Evolutionary conservation across 2,797 vertebrate genomes (phyloP).

Genomic region (Chaetodon trifasciatus): DNA sequence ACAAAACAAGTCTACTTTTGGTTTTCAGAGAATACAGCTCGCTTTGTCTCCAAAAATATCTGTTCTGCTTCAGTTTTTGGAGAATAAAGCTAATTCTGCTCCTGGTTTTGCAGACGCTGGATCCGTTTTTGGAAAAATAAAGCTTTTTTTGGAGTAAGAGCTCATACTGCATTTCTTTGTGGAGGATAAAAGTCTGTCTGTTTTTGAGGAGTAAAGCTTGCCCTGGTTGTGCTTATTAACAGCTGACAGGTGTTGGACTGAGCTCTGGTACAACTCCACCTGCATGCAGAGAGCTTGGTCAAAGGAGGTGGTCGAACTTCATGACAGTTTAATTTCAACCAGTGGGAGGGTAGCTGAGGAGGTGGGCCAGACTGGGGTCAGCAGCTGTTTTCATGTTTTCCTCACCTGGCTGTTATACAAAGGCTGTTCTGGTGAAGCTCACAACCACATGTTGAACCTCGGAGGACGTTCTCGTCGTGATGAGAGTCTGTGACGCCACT

Average conservation of each 20-base stretch:
- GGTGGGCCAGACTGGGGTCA: conserved; percentile 48
- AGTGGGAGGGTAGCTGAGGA: conserved; percentile 14
- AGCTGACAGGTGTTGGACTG: neutral
- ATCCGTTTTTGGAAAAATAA: neutral
- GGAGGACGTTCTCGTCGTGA: neutral
- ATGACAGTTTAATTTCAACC: conserved; percentile 20
- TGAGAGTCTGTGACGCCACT: conserved; percentile 7
- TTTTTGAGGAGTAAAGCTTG: neutral
- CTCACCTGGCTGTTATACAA: conserved; percentile 22
- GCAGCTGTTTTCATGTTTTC: conserved; percentile 42
- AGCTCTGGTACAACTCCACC: neutral
- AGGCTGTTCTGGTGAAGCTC: conserved; percentile 34
- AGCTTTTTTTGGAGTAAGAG: neutral
- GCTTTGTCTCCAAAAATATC: neutral
- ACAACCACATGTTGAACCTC: conserved; percentile 28
- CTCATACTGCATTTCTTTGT: neutral
- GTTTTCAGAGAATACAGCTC: neutral
- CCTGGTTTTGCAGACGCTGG: neutral
- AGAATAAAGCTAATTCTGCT: neutral
- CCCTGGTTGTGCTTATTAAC: neutral
- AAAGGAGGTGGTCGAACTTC: neutral
- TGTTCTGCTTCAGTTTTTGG: neutral
- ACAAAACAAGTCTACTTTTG: neutral
- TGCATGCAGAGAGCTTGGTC: neutral
- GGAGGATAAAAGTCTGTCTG: neutral